phyloP scores from a whole-genome alignment of 2,113 vertebrate species.

The Scomber scombrus region DNA sequence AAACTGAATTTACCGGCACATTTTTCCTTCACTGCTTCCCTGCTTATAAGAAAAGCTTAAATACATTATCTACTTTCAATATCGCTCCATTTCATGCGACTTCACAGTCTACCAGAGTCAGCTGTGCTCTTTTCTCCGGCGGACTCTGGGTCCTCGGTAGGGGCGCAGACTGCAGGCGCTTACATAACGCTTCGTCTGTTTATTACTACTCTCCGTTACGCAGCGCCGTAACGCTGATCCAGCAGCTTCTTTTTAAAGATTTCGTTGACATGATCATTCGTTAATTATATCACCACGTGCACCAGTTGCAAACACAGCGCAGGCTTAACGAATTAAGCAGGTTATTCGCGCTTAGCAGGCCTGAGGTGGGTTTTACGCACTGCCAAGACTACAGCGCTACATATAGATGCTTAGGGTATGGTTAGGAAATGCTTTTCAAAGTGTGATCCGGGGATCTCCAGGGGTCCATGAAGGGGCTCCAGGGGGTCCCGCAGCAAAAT shows the following conservation, averaged over 20 bases:
- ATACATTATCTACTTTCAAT: neutral
- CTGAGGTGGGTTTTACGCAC: constrained; percentile 32
- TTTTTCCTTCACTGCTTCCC: neutral
- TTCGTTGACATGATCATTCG: constrained; percentile 59
- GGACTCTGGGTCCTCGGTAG: constrained; percentile 29
- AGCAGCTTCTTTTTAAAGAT: constrained; percentile 38
- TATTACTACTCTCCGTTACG: constrained; percentile 29
- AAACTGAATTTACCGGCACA: too few relatives aligned
- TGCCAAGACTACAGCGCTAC: neutral
- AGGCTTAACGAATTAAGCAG: constrained; percentile 48
- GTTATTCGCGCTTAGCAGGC: constrained; percentile 6
- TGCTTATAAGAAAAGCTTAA: neutral
- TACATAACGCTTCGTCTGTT: constrained; percentile 56
- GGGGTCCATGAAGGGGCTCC: constrained; percentile 17
- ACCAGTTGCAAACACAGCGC: constrained; percentile 1
- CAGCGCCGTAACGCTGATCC: constrained; percentile 6
- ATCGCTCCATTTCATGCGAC: constrained; percentile 11
- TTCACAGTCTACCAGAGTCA: constrained; percentile 13
- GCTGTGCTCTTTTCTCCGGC: constrained; percentile 16
- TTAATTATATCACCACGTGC: neutral
- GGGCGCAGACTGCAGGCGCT: constrained; percentile 41
- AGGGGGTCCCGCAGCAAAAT: constrained; percentile 14
- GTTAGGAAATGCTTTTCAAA: constrained; percentile 1
- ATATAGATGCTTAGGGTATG: constrained; percentile 7
- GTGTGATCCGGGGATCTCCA: constrained; percentile 34